Evolutionary conservation across 2,888 invertebrate genomes (phyloP), one percentile per base, ranked within the genome.

Genomic region (Pycnomerus fuliginosus): DNA sequence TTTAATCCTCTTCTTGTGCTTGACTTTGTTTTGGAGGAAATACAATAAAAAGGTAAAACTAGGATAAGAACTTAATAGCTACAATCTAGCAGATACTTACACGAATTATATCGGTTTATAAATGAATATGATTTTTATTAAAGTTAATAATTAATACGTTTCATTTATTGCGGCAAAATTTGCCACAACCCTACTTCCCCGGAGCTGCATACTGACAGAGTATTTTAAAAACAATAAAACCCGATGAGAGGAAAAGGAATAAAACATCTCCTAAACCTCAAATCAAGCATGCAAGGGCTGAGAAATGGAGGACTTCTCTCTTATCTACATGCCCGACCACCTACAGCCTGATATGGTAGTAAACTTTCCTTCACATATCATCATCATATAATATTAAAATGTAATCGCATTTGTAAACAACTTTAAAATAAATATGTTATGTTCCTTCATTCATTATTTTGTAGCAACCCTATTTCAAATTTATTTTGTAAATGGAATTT

Each of bases 391-490:
- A 67, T 65, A 65, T 68, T 68, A 66, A 68, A 67, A 67, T 65
- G 62, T 68, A 68, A 68, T 67, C 68, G 66, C 68, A 66, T 67
- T 68, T 65, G 63, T 64, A 67, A 68, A 62, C 60, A 60, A 60
- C 59, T 60, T 58, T 58, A 56, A 56, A 52, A 56, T 60, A 58
- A 58, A 58, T 60, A 54, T 56, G 43, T 53, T 52, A 58, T 52
- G 48, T 54, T 50, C 40, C 49, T 54, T 56, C 54, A n/a, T n/a
- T n/a, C n/a, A 52, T 55, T 54, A 57, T 54, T 56, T 54, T 62
- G 58, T 53, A 56, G 50, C 55, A 47, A 54, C 39, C 54, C 48
- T 53, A 56, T 58, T 58, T 56, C 52, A 48, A 53, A 50, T 51
- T 55, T 52, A 53, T 58, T 54, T 50, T 51, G 39, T 10, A 56